A percentile compares a stretch with the other conserved stretches of the same genome.
These are phyloP conservation scores for Allacma fusca DNA, from an alignment of 2,888 invertebrate species.

Conservation along the genomic window DNA sequence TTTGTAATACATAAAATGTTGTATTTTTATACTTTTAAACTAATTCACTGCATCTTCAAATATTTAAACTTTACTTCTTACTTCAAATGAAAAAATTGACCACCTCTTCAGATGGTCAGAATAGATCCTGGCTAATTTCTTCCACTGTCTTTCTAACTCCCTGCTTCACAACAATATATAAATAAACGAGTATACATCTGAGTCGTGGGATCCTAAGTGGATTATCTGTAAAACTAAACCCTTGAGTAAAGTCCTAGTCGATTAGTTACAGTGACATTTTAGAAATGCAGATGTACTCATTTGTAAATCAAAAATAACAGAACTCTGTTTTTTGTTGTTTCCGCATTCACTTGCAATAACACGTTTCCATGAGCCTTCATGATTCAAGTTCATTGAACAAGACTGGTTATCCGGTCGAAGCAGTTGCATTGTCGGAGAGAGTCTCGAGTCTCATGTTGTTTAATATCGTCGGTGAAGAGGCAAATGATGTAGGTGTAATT, in stretches of 20 bases:
- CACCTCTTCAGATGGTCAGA: too few species aligned
- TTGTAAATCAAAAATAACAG: neutral
- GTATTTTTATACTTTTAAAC: too few species aligned
- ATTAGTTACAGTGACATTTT: too few species aligned
- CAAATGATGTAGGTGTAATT: too few species aligned
- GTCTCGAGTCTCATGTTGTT: neutral
- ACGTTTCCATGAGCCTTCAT: neutral
- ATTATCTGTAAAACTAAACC: neutral
- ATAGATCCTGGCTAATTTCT: constrained; percentile 20
- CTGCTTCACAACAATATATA: constrained; percentile 1
- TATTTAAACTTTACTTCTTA: too few species aligned
- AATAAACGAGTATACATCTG: constrained; percentile 31
- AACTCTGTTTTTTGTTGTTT: neutral
- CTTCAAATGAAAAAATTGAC: too few species aligned
- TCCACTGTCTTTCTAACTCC: constrained; percentile 25
- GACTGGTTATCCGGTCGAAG: neutral
- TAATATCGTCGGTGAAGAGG: neutral
- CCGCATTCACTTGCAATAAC: neutral
- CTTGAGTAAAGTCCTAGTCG: too few species aligned
- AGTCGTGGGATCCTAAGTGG: constrained; percentile 19
- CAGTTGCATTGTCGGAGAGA: neutral
- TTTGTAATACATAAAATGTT: too few species aligned
- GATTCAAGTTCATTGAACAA: neutral
- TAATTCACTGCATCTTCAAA: too few species aligned
- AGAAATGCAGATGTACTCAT: neutral